A percentile compares a stretch with the other conserved stretches of the same genome.
These are phyloP conservation scores for Holacanthella duospinosa DNA, from an alignment of 2,888 invertebrate species.

Conservation along the genomic window DNA sequence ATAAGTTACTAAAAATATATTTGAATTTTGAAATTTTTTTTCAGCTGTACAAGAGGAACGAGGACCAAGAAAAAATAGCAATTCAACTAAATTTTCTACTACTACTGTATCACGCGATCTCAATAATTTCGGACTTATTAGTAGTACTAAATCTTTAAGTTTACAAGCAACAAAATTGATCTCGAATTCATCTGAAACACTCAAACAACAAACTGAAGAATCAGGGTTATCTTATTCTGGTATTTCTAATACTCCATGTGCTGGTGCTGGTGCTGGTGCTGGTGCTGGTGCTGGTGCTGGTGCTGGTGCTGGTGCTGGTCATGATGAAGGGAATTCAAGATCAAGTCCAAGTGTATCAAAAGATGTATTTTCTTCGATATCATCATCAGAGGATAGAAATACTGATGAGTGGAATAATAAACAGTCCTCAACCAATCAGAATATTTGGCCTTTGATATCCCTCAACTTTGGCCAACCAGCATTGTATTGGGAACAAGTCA, in stretches of 20 bases:
- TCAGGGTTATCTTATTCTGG: no score
- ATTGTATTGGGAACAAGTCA: conserved; percentile 10
- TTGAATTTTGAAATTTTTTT: not conserved
- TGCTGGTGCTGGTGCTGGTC: not conserved
- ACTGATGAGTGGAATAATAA: no score
- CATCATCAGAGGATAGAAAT: no score
- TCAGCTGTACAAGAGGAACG: conserved; percentile 74
- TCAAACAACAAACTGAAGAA: no score
- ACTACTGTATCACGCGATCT: not conserved
- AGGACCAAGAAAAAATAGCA: conserved; percentile 54
- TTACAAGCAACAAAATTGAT: no score
- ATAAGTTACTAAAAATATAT: no score
- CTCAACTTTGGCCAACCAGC: conserved; percentile 12
- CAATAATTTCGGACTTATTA: no score
- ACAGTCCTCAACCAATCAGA: no score
- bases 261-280: not conserved
- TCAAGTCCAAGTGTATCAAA: not conserved
- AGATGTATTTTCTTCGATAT: no score
- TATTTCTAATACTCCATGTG: not conserved
- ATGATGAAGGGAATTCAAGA: not conserved
- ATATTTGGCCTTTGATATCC: conserved; percentile 6
- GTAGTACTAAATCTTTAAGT: no score
- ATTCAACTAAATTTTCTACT: not conserved
- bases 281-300: not conserved
- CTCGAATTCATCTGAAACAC: no score